Base-by-base conservation (phyloP, 2,888 invertebrate genomes). In the Laspeyria flexula region DNA sequence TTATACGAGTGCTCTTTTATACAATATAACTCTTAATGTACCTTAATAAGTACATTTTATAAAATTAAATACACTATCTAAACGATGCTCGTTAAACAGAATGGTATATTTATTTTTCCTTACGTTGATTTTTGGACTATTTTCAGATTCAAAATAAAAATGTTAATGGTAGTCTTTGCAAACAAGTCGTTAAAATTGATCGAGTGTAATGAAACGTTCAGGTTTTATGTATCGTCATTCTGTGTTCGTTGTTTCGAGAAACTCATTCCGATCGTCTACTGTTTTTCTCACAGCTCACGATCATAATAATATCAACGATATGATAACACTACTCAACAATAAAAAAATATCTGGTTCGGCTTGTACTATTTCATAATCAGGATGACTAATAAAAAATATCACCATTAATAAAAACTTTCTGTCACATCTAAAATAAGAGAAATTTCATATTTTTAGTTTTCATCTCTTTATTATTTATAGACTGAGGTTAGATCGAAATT, bases 161-260 rank as follows among this genome's bases (percentile, higher is more conserved):
- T 23, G 37, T 37, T 37, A 37, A 12, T 11, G 31, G 37, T 21
- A 21, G 37, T 34, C 34, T 37, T 37, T n/a, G 37, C 11, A 18
- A 37, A 37, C 37, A 37, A 37, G 34, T 37, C 37, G 37, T 37
- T 37, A 37, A 37, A 37, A 37, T 37, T 21, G 37, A 37, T 37
- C 37, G 23, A 37, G 37, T 37, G 16, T 37, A 37, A 37, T 37
- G 37, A 21, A 37, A 23, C 37, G 12, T 37, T 37, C 12, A 37
- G 21, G 37, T 37, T 37, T 35, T 34, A 34, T 37, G 37, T 37
- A 37, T 37, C 37, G n/a, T 11, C 21, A 34, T 34, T 34, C 13
- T 34, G 34, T 34, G 18, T 34, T 34, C 34, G 13, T 7, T 34
- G 34, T 16, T 34, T 18, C 18, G 34, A 18, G 34, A 34, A 18